A percentile compares a stretch with the other conserved stretches of the same genome.
Evolutionary conservation across 1,140 invertebrate genomes (phyloP).

Genomic region (Babylonia areolata): DNA sequence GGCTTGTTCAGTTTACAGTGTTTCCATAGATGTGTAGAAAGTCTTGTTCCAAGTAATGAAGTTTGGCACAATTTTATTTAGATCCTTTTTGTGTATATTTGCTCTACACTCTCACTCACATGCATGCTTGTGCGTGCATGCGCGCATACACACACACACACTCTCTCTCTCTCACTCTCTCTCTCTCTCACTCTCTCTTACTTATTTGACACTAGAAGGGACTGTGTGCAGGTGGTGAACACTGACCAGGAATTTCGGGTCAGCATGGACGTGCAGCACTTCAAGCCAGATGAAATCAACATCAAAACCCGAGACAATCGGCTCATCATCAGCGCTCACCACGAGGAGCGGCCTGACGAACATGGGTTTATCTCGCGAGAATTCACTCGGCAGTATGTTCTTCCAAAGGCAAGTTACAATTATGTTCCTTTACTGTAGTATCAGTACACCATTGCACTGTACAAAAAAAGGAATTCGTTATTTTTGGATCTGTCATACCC

Average conservation of each 20-base stretch:
- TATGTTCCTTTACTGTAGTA: no score
- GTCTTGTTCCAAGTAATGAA: no score
- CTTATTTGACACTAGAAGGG: neutral
- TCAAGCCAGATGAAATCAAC: conserved; percentile 69
- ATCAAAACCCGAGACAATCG: conserved; percentile 75
- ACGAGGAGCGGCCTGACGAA: conserved; percentile 68
- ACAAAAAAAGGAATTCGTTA: no score
- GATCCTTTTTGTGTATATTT: no score
- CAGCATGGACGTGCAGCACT: conserved; percentile 69
- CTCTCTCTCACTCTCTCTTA: no score
- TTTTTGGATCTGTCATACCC: no score
- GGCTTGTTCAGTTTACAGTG: no score
- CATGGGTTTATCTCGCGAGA: conserved; percentile 86
- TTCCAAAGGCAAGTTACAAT: conserved; percentile 77
- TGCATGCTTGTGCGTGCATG: no score
- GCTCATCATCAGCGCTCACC: conserved; percentile 68
- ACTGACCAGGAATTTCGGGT: conserved; percentile 51
- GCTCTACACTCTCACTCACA: no score
- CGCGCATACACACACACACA: neutral
- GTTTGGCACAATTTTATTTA: no score
- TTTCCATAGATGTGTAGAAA: no score
- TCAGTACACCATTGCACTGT: no score
- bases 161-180: neutral
- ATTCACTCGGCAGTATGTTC: conserved; percentile 83
- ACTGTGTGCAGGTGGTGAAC: conserved; percentile 15